These are phyloP conservation scores for Pogonomyrmex californicus DNA, from an alignment of 1,140 invertebrate species.

Conservation along the genomic window DNA sequence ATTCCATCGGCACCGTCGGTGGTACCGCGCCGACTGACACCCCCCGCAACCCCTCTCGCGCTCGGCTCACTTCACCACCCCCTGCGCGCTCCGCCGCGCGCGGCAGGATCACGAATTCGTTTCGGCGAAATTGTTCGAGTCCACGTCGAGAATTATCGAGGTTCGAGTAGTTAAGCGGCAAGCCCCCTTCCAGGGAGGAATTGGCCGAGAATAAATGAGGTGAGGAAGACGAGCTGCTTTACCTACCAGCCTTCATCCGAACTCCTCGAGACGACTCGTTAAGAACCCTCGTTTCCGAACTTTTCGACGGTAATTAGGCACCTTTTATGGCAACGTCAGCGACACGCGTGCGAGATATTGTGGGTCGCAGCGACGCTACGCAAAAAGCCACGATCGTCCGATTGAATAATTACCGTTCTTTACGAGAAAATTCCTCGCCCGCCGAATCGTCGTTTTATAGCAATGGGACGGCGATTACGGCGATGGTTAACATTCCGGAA, in stretches of 20 bases:
- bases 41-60: neutral
- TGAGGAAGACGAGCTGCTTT: neutral
- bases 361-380: neutral
- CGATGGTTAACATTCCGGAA: conserved; percentile 22
- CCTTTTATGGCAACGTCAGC: conserved; percentile 31
- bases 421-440: neutral
- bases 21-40: conserved; percentile 71
- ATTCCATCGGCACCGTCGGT: conserved; percentile 75
- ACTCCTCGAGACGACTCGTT: conserved; percentile 9
- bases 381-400: neutral
- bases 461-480: neutral
- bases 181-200: conserved; percentile 22
- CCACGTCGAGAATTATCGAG: conserved; percentile 71
- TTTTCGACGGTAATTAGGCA: conserved; percentile 14
- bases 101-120: conserved; percentile 73
- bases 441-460: conserved; percentile 24
- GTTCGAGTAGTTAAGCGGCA: conserved; percentile 68
- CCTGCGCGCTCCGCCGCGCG: conserved; percentile 8
- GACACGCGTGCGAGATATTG: conserved; percentile 11
- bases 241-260: neutral
- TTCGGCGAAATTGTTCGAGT: conserved; percentile 74
- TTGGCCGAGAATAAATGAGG: neutral
- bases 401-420: conserved; percentile 50
- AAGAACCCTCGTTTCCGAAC: conserved; percentile 28
- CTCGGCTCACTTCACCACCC: neutral